These are phyloP conservation scores for Hyalella azteca DNA, from an alignment of 2,888 invertebrate species.

Conservation along the genomic window DNA sequence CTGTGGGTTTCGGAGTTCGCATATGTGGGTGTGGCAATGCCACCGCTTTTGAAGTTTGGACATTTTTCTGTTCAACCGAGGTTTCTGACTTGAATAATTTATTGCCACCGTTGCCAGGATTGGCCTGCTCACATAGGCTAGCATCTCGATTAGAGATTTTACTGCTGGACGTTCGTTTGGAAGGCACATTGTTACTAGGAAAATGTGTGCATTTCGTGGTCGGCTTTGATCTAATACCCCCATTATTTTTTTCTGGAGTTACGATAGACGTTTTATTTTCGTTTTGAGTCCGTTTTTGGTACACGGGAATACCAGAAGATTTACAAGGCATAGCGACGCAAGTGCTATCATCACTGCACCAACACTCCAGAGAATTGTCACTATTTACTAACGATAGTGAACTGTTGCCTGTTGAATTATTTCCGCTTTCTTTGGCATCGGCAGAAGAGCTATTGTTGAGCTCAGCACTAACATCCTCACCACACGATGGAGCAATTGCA, in stretches of 20 bases:
- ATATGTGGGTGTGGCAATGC: not conserved
- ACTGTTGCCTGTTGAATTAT: not conserved
- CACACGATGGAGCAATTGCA: conserved; percentile 42
- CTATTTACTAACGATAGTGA: not conserved
- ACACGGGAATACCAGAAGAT: conserved; percentile 56
- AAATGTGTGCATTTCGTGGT: too few species aligned
- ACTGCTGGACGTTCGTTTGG: not conserved
- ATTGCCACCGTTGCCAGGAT: not conserved
- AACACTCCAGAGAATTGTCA: not conserved
- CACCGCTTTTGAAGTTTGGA: not conserved
- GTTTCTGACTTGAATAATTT: too few species aligned
- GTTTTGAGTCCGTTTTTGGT: conserved; percentile 44
- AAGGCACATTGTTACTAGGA: not conserved
- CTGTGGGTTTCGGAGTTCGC: not conserved
- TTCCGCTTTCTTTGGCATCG: not conserved
- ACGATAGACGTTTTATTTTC: not conserved
- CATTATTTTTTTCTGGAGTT: too few species aligned
- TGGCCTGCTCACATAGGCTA: not conserved
- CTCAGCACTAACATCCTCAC: conserved; percentile 45
- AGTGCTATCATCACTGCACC: not conserved
- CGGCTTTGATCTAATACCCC: too few species aligned
- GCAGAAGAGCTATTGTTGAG: not conserved
- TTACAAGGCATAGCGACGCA: conserved; percentile 54
- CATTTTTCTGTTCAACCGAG: too few species aligned
- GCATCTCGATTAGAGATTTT: not conserved